Evolutionary conservation across 1,140 invertebrate species (phyloP).

Genomic region (Acarapis woodi): DNA sequence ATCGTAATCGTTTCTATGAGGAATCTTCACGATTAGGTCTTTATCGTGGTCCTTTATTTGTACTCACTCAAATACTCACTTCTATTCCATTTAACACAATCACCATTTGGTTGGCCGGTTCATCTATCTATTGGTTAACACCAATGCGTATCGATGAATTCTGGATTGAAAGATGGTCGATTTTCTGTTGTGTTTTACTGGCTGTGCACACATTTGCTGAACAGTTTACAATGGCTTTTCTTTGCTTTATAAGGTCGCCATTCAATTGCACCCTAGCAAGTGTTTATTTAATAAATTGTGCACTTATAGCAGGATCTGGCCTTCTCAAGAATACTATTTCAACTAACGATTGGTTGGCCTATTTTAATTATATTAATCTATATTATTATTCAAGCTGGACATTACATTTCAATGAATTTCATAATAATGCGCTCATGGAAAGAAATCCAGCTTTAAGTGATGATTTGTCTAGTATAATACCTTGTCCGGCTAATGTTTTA

Average conservation of each 20-base stretch:
- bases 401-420: constrained; percentile 31
- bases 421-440: constrained; percentile 13
- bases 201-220: constrained; percentile 32
- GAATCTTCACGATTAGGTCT: constrained; percentile 46
- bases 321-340: constrained; percentile 33
- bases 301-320: constrained; percentile 39
- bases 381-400: constrained; percentile 40
- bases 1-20: constrained; percentile 61
- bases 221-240: constrained; percentile 44
- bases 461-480: constrained; percentile 14
- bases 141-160: constrained; percentile 5
- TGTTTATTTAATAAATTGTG: constrained; percentile 37
- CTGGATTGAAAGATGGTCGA: constrained; percentile 12
- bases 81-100: constrained; percentile 48
- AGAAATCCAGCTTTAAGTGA: constrained; percentile 13
- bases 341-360: constrained; percentile 43
- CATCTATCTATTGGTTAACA: constrained; percentile 37
- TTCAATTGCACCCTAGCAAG: constrained; percentile 40
- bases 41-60: constrained; percentile 49
- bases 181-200: constrained; percentile 27
- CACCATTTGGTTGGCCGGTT: constrained; percentile 28
- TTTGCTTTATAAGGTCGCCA: constrained; percentile 45
- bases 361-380: constrained; percentile 42
- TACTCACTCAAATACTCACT: constrained; percentile 43
- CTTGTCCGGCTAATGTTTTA: constrained; percentile 19